Evolutionary conservation across 2,113 vertebrate genomes (phyloP), one percentile per base, ranked within the genome.

Genomic region (Zosterops borbonicus): DNA sequence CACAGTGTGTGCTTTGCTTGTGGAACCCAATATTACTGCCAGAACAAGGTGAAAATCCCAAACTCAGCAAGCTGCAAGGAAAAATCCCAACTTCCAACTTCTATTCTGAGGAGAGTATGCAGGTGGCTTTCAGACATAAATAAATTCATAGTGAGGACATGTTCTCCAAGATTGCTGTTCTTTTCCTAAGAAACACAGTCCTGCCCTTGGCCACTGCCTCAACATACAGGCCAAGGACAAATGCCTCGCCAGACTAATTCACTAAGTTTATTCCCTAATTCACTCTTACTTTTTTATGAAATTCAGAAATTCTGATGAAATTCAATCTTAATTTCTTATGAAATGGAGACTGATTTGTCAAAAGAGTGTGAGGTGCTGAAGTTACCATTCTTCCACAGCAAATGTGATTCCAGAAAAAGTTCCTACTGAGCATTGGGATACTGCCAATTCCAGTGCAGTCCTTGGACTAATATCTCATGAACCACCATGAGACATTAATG

Each of bases 41-140:
- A 44, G 50, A 25, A 42, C 18, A 50, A 28, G 21, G 58, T 22
- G 4, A 31, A 89, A 65, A 29, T 16, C 17, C 20, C 55, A 68
- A 65, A 63, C 19, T 63, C 59, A 8, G 39, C 28, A 64, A 75
- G 41, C 2, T 53, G 33, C 22, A 53, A 70, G 49, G 23, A 11
- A 71, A 70, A 50, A 67, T 2, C 1, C 0, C 25, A 19, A 9
- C 13, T 41, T 46, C 0, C 25, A 19, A 9, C 13, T 41, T 46
- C 4, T 76, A 3, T 64, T 59, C 39, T 37, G 21, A 77, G 64
- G 11, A 44, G 14, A 21, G 18, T 8, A 4, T 18, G 12, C 8
- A 84, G 37, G 83, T 68, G 24, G 35, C 49, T 77, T 77, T 71
- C 20, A 17, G 78, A 15, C 27, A 21, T 21, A 62, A 65, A 55